A percentile compares a stretch with the other conserved stretches of the same genome.
These are phyloP conservation scores for Drosophila nigromelanica DNA, from an alignment of 1,140 invertebrate species.

Conservation along the genomic window DNA sequence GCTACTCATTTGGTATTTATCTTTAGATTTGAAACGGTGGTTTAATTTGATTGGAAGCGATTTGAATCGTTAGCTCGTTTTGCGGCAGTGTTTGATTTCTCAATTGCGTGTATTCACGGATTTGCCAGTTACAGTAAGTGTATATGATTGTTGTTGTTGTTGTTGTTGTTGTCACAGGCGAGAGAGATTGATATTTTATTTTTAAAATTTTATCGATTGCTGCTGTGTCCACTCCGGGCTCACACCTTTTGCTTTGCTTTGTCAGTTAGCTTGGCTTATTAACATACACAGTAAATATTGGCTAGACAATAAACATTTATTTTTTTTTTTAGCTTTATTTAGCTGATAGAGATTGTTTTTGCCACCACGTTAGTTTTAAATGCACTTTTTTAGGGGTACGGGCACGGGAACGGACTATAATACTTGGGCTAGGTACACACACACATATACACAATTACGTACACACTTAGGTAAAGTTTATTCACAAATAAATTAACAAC, in stretches of 20 bases:
- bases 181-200: constrained; percentile 29
- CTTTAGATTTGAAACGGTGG: constrained; percentile 33
- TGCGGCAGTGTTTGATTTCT: constrained; percentile 42
- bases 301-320: constrained; percentile 5
- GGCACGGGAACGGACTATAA: not conserved
- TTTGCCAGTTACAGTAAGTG: constrained; percentile 7
- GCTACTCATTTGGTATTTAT: constrained; percentile 42
- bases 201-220: constrained; percentile 41
- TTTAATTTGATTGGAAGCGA: constrained; percentile 22
- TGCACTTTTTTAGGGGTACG: constrained; percentile 26
- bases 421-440: constrained; percentile 11
- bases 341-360: constrained; percentile 15
- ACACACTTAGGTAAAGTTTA: not conserved
- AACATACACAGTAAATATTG: constrained; percentile 25
- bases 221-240: not conserved
- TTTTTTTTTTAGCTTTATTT: not conserved
- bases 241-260: constrained; percentile 16
- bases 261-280: constrained; percentile 24
- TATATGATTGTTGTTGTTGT: not conserved
- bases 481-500: constrained; percentile 1
- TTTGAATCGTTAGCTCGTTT: constrained; percentile 9
- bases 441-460: constrained; percentile 1
- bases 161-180: constrained; percentile 10
- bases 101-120: constrained; percentile 15
- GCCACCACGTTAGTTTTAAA: constrained; percentile 22